Percentiles rank a stretch among this genome's conserved stretches.
Conservation (phyloP, 2,888 invertebrate species). For the Clanis bilineata region DNA sequence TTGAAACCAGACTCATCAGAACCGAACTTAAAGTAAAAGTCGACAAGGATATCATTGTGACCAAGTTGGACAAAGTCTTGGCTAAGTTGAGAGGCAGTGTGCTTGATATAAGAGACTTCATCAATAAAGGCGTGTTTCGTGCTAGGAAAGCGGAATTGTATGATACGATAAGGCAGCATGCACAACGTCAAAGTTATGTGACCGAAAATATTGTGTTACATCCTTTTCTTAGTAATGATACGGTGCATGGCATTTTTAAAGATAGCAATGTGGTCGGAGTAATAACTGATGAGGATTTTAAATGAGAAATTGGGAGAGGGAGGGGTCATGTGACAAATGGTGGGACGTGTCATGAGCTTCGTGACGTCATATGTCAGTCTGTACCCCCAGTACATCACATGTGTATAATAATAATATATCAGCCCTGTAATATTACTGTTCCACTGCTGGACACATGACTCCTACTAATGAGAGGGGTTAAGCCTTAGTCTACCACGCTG, state of each 20-base stretch:
- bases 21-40: constrained; percentile 19
- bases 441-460: no score
- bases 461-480: no score
- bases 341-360: no score
- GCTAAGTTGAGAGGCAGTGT: constrained; percentile 41
- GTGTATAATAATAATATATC: no score
- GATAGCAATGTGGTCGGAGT: not conserved
- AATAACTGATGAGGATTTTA: not conserved
- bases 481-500: no score
- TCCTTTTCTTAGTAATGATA: constrained; percentile 6
- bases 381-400: no score
- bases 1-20: constrained; percentile 37
- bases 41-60: constrained; percentile 31
- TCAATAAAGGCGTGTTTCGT: constrained; percentile 36
- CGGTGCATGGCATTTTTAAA: not conserved
- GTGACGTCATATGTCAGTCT: no score
- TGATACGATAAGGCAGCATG: constrained; percentile 18
- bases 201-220: not conserved
- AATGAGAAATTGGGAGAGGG: not conserved
- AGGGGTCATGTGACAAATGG: no score
- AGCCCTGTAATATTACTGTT: no score
- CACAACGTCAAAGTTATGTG: not conserved
- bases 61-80: constrained; percentile 42
- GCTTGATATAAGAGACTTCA: constrained; percentile 58
- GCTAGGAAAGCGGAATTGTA: constrained; percentile 42